Conservation (phyloP, 2,797 vertebrate species). For the Clarias platycephalus region DNA sequence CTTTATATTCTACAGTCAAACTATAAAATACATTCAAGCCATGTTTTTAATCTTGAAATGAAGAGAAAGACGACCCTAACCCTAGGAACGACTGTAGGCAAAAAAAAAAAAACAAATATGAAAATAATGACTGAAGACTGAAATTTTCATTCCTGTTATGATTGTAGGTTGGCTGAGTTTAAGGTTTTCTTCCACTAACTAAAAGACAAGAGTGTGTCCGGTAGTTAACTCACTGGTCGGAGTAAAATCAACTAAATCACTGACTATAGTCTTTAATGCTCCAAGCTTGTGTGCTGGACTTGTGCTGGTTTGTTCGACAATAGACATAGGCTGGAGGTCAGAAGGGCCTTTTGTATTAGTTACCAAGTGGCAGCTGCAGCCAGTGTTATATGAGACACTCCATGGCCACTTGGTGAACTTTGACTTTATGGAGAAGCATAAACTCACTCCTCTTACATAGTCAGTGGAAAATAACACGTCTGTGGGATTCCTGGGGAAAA, state of each 20-base stretch:
- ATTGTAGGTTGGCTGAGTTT: conserved; percentile 31
- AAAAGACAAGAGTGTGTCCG: conserved; percentile 28
- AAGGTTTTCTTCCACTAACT: conserved; percentile 41
- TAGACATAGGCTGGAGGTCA: conserved; percentile 45
- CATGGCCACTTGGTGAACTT: conserved; percentile 49
- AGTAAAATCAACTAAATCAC: not conserved
- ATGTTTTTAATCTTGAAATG: conserved; percentile 10
- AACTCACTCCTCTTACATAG: conserved; percentile 28
- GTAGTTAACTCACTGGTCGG: conserved; percentile 11
- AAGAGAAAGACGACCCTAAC: not conserved
- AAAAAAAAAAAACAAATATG: not conserved
- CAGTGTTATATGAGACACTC: conserved; percentile 51
- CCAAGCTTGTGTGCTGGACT: conserved; percentile 24
- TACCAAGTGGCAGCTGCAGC: conserved; percentile 55
- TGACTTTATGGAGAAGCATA: conserved; percentile 38
- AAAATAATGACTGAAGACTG: not conserved
- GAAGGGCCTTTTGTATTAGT: conserved; percentile 48
- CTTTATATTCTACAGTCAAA: conserved; percentile 46
- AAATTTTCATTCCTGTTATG: conserved; percentile 32
- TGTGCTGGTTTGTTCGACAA: conserved; percentile 31
- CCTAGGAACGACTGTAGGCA: not conserved
- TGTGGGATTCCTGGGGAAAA: conserved; percentile 14
- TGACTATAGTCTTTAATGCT: conserved; percentile 18
- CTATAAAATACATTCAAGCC: conserved; percentile 27
- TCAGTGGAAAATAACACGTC: conserved; percentile 10